Base-by-base conservation (phyloP, 2,888 invertebrate genomes). In the Eupeodes luniger region DNA sequence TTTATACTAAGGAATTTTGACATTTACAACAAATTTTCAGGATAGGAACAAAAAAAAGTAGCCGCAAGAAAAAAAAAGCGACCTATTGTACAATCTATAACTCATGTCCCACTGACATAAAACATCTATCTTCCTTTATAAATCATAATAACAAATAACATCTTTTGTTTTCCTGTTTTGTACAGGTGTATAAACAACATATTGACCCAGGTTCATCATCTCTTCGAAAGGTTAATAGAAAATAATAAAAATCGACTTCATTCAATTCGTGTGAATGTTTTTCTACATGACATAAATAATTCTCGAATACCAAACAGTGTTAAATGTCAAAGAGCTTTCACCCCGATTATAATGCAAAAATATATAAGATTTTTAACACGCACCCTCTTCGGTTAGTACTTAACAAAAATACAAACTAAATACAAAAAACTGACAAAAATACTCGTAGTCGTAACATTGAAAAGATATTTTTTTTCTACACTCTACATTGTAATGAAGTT, bases 341-440 rank as follows among this genome's bases (percentile, higher is more conserved):
- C 12, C 64, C 62, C 79, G 62, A 82, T 86, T 86, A 86, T 51
- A 70, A 86, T 86, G 75, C 70, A 82, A 86, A 86, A 83, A 70
- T 75, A 86, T 78, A 86, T 75, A 79, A 79, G 67, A 79, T 79
- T 70, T 44, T 51, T 47, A 27, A 66, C 86, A 86, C 79, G 86
- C 86, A 83, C 82, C 55, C 74, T 49, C 19, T n/a, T 12, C 53
- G 11, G 27, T 27, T 27, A 47, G 47, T 47, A 83, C 16, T 61
- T 59, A 16, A 40, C 40, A 40, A 40, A 40, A 7, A 40, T 36
- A 36, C 36, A 36, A 51, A 64, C 16, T 36, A 3, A 6, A 5
- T 3, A 11, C 0, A 7, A 34, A n/a, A 36, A 34, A 19, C 19
- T 19, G 19, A 36, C 34, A 11, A n/a, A 10, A 67, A 59, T 12